Evolutionary conservation across 2,113 vertebrate species (phyloP).

Genomic region (Pluvianellus socialis): DNA sequence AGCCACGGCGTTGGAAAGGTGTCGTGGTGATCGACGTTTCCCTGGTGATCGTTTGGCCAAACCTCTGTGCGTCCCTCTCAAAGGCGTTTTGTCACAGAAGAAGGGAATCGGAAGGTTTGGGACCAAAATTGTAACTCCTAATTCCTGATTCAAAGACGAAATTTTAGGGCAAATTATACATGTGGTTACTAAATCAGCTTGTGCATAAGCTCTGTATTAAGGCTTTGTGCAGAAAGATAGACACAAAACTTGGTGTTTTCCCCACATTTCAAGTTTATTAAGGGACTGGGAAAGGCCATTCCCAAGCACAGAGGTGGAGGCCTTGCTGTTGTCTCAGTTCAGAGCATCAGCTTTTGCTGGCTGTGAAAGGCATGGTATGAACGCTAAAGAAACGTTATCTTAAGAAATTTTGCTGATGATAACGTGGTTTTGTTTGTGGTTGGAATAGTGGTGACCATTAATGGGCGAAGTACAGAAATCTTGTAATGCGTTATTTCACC

Average conservation of each 20-base stretch:
- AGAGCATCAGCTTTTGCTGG: not conserved
- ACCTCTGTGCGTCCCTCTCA: not conserved
- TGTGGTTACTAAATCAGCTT: not conserved
- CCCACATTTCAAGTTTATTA: not conserved
- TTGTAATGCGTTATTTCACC: not conserved
- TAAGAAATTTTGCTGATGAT: not conserved
- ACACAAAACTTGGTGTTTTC: not conserved
- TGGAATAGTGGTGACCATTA: not conserved
- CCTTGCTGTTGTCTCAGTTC: not conserved
- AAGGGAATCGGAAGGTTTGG: not conserved
- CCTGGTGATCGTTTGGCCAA: not conserved
- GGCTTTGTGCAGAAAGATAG: not conserved
- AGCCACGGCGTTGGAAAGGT: not conserved
- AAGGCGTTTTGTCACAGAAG: not conserved
- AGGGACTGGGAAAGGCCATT: not conserved
- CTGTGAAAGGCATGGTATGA: not conserved
- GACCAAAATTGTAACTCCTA: not conserved
- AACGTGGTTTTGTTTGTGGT: not conserved
- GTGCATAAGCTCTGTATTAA: not conserved
- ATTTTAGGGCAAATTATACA: no score
- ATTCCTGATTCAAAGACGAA: not conserved
- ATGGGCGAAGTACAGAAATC: not conserved
- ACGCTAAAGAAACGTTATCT: not conserved
- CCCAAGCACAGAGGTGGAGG: not conserved
- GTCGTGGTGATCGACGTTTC: not conserved